These are phyloP conservation scores for Atta texana DNA, from an alignment of 1,140 invertebrate species.

Conservation along the genomic window DNA sequence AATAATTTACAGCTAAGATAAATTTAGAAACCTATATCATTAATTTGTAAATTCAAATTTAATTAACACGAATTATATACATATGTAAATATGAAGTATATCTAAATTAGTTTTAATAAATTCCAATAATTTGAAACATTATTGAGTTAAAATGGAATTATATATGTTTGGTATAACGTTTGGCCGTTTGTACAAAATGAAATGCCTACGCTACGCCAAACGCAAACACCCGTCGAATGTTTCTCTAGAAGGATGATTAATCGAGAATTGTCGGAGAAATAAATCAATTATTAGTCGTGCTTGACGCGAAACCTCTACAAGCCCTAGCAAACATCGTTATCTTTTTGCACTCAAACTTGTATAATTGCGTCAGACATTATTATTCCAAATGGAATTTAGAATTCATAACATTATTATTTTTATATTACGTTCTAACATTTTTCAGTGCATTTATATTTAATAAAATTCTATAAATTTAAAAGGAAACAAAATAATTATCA, in stretches of 20 bases:
- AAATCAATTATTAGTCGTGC: conserved; percentile 74
- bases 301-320: conserved; percentile 71
- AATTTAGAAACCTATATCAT: background rate
- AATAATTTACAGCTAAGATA: background rate
- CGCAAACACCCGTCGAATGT: conserved; percentile 55
- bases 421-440: background rate
- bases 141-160: conserved; percentile 5
- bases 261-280: conserved; percentile 53
- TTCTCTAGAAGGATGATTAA: conserved; percentile 47
- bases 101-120: conserved; percentile 36
- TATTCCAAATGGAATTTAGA: conserved; percentile 1
- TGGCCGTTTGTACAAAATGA: conserved; percentile 58
- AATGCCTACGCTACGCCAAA: conserved; percentile 52
- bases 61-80: background rate
- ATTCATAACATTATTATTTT: background rate
- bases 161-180: conserved; percentile 30
- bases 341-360: conserved; percentile 30
- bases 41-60: conserved; percentile 26
- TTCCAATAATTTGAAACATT: background rate
- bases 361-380: background rate
- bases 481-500: background rate
- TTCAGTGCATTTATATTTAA: background rate
- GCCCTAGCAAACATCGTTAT: conserved; percentile 71
- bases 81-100: conserved; percentile 37
- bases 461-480: background rate